Percentiles rank a stretch among this genome's conserved stretches.
Conservation (phyloP, 2,113 vertebrate species). For the Oreocharis arfaki region DNA sequence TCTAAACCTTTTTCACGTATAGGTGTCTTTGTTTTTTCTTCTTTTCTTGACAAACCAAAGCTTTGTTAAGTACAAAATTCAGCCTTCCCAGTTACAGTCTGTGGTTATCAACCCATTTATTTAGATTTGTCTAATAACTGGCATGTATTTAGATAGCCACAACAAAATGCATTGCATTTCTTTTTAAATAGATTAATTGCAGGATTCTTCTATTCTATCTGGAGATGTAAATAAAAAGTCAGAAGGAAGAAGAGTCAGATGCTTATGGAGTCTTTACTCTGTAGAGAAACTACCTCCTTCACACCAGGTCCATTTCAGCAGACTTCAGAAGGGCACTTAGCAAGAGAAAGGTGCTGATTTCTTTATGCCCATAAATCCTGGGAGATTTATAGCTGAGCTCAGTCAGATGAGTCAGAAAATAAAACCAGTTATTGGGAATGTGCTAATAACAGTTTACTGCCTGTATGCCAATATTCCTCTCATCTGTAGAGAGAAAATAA, state of each 20-base stretch:
- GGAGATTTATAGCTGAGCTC: background rate
- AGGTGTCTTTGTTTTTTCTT: too few species aligned
- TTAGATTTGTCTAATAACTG: background rate
- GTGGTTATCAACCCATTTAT: background rate
- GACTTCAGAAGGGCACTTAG: background rate
- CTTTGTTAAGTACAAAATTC: background rate
- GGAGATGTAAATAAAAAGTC: background rate
- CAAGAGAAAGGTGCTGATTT: background rate
- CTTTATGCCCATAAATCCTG: background rate
- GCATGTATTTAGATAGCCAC: fast-evolving
- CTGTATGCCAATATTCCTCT: background rate
- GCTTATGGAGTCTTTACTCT: background rate
- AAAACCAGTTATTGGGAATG: background rate
- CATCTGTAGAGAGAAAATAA: constrained; percentile 21
- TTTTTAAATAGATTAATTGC: background rate
- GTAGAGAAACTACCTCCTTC: background rate
- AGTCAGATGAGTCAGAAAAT: background rate
- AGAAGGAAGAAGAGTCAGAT: background rate
- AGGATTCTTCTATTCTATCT: fast-evolving
- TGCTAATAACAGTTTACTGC: background rate
- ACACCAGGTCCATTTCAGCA: background rate
- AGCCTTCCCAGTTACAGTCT: background rate
- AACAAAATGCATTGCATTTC: background rate
- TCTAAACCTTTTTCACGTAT: fast-evolving
- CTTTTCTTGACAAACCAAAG: background rate